Percentiles rank a stretch among this genome's conserved stretches.
phyloP scores from a whole-genome alignment of 2,888 invertebrate species.

The Pterobdella sp. region DNA sequence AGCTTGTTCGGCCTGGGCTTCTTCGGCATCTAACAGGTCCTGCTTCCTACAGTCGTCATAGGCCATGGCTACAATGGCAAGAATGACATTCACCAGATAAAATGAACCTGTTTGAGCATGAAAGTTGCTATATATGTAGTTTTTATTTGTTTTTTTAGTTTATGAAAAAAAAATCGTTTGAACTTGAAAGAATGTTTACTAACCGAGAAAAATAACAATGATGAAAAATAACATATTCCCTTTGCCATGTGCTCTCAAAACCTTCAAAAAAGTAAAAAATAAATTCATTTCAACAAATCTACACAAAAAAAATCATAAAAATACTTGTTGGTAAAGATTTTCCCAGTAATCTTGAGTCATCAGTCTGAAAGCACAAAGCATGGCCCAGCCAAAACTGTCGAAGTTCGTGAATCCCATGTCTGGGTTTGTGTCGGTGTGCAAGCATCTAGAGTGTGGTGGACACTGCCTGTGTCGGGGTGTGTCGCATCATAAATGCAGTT shows the following conservation, averaged over 20 bases:
- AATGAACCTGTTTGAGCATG: slow-evolving; percentile 59
- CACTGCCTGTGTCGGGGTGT: slow-evolving; percentile 24
- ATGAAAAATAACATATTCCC: slow-evolving; percentile 98
- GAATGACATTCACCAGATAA: slow-evolving; percentile 96
- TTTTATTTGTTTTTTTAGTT: too few species aligned
- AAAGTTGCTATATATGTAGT: neutral
- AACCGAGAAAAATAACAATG: slow-evolving; percentile 91
- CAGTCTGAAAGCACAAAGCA: slow-evolving; percentile 89
- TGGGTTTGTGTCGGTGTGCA: slow-evolving; percentile 84
- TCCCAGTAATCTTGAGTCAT: slow-evolving; percentile 99
- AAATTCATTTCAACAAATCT: neutral
- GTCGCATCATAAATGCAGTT: too few species aligned
- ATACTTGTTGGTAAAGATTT: slow-evolving; percentile 88
- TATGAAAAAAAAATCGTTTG: neutral
- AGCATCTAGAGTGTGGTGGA: slow-evolving; percentile 67
- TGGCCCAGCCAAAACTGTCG: slow-evolving; percentile 94
- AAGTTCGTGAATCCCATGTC: slow-evolving; percentile 95
- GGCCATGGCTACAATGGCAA: slow-evolving; percentile 98
- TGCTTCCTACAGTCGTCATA: slow-evolving; percentile 81
- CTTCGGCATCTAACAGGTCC: slow-evolving; percentile 57
- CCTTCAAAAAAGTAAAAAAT: slow-evolving; percentile 53
- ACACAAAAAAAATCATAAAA: neutral
- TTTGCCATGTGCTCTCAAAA: slow-evolving; percentile 86
- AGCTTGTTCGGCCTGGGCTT: slow-evolving; percentile 53
- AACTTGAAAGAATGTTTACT: neutral